Evolutionary conservation across 2,888 invertebrate genomes (phyloP).

Genomic region (Heteropelma amictum): DNA sequence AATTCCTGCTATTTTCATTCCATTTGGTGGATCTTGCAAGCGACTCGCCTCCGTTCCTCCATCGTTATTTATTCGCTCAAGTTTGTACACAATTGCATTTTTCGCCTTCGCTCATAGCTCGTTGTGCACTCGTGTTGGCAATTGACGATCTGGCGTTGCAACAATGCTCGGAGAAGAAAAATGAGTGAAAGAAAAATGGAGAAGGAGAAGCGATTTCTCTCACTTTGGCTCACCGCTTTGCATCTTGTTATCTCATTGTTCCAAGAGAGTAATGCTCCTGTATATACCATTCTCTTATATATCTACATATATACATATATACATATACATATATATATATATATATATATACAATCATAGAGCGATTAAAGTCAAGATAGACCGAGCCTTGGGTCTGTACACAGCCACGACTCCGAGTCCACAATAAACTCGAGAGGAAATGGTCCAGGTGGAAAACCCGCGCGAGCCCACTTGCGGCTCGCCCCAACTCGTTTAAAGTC

Average conservation of each 20-base stretch:
- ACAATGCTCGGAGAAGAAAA: not conserved
- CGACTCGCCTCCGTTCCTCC: no score
- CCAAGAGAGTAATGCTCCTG: slow-evolving; percentile 47
- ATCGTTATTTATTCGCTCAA: no score
- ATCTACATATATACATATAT: not conserved
- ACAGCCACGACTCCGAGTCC: slow-evolving; percentile 15
- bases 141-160: no score
- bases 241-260: slow-evolving; percentile 56
- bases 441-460: slow-evolving; percentile 14
- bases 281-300: slow-evolving; percentile 11
- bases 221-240: slow-evolving; percentile 47
- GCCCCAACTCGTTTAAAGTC: slow-evolving; percentile 43
- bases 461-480: slow-evolving; percentile 8
- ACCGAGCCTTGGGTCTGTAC: not conserved
- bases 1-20: not conserved
- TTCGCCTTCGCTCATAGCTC: not conserved
- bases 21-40: no score
- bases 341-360: not conserved
- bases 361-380: not conserved
- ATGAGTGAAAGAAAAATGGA: not conserved
- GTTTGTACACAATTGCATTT: not conserved
- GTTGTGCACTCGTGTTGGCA: not conserved
- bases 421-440: slow-evolving; percentile 44
- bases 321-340: not conserved
- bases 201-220: slow-evolving; percentile 6